Evolutionary conservation across 2,888 invertebrate genomes (phyloP).

Genomic region (Pollenia amentaria): DNA sequence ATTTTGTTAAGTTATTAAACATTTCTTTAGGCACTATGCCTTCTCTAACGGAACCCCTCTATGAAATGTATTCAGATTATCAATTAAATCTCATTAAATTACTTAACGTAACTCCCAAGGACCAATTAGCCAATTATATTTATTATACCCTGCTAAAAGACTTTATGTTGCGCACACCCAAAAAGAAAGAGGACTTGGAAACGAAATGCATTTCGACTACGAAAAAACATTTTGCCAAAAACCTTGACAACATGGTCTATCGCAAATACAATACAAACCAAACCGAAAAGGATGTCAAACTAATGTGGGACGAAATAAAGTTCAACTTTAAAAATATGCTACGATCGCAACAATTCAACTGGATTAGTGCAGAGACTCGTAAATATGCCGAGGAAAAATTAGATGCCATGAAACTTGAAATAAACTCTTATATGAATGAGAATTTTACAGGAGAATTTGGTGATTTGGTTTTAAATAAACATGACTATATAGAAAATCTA

Average conservation of each 20-base stretch:
- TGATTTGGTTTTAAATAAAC: slow-evolving; percentile 75
- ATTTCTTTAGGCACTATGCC: slow-evolving; percentile 76
- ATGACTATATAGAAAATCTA: slow-evolving; percentile 77
- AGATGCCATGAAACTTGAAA: slow-evolving; percentile 78
- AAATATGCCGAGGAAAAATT: slow-evolving; percentile 78
- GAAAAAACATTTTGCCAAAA: slow-evolving; percentile 79
- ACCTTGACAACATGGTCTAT: slow-evolving; percentile 81
- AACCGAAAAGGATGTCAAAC: slow-evolving; percentile 78
- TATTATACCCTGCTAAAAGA: slow-evolving; percentile 78
- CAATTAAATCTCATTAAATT: slow-evolving; percentile 78
- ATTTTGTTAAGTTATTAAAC: slow-evolving; percentile 78
- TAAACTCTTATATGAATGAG: slow-evolving; percentile 77
- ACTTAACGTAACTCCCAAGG: slow-evolving; percentile 74
- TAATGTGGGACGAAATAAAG: slow-evolving; percentile 80
- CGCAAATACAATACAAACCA: slow-evolving; percentile 77
- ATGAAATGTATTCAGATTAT: slow-evolving; percentile 77
- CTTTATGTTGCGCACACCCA: slow-evolving; percentile 75
- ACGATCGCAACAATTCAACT: slow-evolving; percentile 75
- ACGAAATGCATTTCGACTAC: slow-evolving; percentile 76
- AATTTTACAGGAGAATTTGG: slow-evolving; percentile 79
- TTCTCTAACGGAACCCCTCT: slow-evolving; percentile 75
- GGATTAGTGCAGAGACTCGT: slow-evolving; percentile 77
- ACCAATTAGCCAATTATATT: slow-evolving; percentile 81
- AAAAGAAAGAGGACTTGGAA: slow-evolving; percentile 66
- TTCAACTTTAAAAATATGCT: slow-evolving; percentile 77